phyloP scores from a whole-genome alignment of 1,140 invertebrate species.

The Lepidurus apus region DNA sequence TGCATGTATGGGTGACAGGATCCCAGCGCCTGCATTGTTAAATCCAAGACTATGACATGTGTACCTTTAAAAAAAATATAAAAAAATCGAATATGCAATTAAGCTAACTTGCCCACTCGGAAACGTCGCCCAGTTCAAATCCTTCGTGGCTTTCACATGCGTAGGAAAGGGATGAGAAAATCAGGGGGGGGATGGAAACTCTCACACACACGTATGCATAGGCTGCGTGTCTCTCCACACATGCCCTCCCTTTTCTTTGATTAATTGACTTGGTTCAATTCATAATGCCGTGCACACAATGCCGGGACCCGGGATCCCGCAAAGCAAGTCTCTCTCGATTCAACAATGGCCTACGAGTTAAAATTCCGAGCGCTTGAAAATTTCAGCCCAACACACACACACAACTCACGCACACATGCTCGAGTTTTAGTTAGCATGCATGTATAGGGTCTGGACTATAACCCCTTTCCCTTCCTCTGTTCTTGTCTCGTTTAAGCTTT shows the following conservation, averaged over 20 bases:
- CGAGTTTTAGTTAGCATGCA: constrained; percentile 9
- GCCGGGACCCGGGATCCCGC: background rate
- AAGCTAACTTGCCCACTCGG: too few species aligned
- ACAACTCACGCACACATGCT: background rate
- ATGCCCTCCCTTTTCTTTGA: constrained; percentile 7
- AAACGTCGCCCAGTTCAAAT: too few species aligned
- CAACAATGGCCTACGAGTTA: background rate
- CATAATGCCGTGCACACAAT: constrained; percentile 9
- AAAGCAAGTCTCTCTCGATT: background rate
- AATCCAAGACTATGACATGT: too few species aligned
- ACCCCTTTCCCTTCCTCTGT: background rate
- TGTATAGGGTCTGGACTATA: background rate
- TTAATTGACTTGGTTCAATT: background rate
- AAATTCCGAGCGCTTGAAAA: background rate
- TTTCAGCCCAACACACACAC: background rate
- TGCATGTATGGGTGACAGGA: too few species aligned
- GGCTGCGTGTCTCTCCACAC: background rate
- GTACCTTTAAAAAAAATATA: too few species aligned
- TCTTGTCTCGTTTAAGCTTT: background rate
- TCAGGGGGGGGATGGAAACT: too few species aligned
- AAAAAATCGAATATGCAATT: too few species aligned
- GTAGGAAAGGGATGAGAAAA: too few species aligned
- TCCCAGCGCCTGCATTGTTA: too few species aligned
- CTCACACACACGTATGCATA: background rate
- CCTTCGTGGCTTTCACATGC: too few species aligned